These are phyloP conservation scores for Psix sp. DNA, from an alignment of 1,140 invertebrate genomes.

Conservation along the genomic window DNA sequence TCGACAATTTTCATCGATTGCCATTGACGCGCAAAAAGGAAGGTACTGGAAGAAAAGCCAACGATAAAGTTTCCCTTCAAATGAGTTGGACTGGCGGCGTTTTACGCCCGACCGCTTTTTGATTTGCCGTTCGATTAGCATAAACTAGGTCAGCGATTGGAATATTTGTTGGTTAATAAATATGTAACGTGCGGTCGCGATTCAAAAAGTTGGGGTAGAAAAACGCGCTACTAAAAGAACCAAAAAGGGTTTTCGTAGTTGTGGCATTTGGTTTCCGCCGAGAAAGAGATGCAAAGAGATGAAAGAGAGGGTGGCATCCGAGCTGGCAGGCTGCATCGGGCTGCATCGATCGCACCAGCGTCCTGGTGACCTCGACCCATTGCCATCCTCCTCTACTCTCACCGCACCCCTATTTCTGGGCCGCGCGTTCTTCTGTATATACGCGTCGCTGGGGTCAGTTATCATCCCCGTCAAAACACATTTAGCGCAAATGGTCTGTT, in stretches of 20 bases:
- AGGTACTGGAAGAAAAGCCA: neutral
- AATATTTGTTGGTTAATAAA: constrained; percentile 37
- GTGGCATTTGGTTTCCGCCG: constrained; percentile 39
- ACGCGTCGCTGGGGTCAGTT: constrained; percentile 62
- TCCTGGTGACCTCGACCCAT: constrained; percentile 76
- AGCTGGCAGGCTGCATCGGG: constrained; percentile 70
- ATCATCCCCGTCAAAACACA: constrained; percentile 68
- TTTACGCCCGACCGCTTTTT: constrained; percentile 2
- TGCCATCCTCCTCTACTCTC: constrained; percentile 63
- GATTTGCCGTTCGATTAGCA: neutral
- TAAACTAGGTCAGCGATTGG: constrained; percentile 7
- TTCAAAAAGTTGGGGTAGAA: constrained; percentile 41
- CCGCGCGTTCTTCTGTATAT: constrained; percentile 29
- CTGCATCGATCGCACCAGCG: constrained; percentile 72
- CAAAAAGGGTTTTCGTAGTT: constrained; percentile 21
- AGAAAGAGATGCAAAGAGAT: constrained; percentile 4
- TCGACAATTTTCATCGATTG: constrained; percentile 2
- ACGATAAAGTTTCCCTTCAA: neutral
- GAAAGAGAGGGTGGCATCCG: no score
- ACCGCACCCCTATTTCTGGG: constrained; percentile 36
- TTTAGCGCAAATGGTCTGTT: constrained; percentile 31
- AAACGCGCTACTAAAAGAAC: constrained; percentile 1
- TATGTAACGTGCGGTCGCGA: constrained; percentile 32
- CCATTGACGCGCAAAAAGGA: neutral
- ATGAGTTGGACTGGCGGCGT: constrained; percentile 7